Percentiles rank a stretch among this genome's conserved stretches.
phyloP scores from a whole-genome alignment of 2,797 vertebrate species.

The Tokudaia tokunoshimensis region DNA sequence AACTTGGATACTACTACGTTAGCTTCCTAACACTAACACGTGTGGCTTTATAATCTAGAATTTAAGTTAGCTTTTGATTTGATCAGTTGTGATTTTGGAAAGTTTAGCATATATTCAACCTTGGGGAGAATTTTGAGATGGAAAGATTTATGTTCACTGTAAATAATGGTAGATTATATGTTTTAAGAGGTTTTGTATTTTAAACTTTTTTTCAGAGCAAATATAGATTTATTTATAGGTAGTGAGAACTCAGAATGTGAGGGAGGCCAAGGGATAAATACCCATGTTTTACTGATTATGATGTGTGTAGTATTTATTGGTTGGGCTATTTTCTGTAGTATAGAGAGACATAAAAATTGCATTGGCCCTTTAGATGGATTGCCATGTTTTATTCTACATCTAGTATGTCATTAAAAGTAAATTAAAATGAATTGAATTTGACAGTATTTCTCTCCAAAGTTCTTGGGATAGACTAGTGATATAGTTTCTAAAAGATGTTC shows the following conservation, averaged over 20 bases:
- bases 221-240: neutral
- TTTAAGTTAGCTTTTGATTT: conserved; percentile 40
- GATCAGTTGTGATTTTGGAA: conserved; percentile 33
- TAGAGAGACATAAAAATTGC: neutral
- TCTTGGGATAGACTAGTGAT: conserved; percentile 42
- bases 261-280: neutral
- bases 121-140: conserved; percentile 42
- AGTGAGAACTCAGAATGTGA: neutral
- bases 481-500: conserved; percentile 50
- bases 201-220: conserved; percentile 15
- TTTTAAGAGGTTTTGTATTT: conserved; percentile 42
- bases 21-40: neutral
- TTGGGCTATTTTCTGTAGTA: neutral
- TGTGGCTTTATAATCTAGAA: neutral
- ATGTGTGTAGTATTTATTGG: conserved; percentile 35
- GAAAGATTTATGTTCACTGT: conserved; percentile 31
- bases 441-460: conserved; percentile 20
- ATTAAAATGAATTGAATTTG: conserved; percentile 56
- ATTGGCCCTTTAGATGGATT: neutral
- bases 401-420: conserved; percentile 57
- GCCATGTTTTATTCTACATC: conserved; percentile 49
- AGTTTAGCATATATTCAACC: conserved; percentile 35
- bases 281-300: neutral
- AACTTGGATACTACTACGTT: neutral
- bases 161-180: neutral